A percentile compares a stretch with the other conserved stretches of the same genome.
Evolutionary conservation across 2,888 invertebrate genomes (phyloP).

Genomic region (Drosophila conformis): DNA sequence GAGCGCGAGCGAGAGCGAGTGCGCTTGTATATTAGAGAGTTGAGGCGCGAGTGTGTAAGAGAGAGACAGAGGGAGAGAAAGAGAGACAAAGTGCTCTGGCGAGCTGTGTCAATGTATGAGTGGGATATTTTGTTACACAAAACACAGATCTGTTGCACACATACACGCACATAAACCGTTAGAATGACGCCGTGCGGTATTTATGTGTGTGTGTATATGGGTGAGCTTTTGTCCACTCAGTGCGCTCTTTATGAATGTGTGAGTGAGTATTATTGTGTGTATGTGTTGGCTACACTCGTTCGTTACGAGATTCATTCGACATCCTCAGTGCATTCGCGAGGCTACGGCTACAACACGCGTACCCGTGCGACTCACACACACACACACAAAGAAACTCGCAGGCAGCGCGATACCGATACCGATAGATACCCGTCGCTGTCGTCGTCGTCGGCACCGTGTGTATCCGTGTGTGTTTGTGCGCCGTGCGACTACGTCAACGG

Average conservation of each 20-base stretch:
- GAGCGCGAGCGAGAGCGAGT: slow-evolving; percentile 18
- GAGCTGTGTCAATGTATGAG: slow-evolving; percentile 35
- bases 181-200: slow-evolving; percentile 47
- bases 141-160: slow-evolving; percentile 68
- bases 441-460: slow-evolving; percentile 14
- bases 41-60: slow-evolving; percentile 3
- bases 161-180: slow-evolving; percentile 56
- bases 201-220: slow-evolving; percentile 12
- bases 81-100: slow-evolving; percentile 3
- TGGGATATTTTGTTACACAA: slow-evolving; percentile 80
- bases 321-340: slow-evolving; percentile 62
- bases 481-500: slow-evolving; percentile 77
- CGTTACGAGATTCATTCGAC: slow-evolving; percentile 60
- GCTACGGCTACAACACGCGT: slow-evolving; percentile 30
- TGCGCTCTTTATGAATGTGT: slow-evolving; percentile 19
- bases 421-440: slow-evolving; percentile 45
- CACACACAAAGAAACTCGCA: slow-evolving; percentile 5
- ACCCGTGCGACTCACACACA: slow-evolving; percentile 5
- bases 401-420: slow-evolving; percentile 60
- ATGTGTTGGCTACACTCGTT: slow-evolving; percentile 26
- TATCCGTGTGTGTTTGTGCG: slow-evolving; percentile 45
- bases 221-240: slow-evolving; percentile 50
- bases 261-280: slow-evolving; percentile 12
- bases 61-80: background rate
- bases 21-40: slow-evolving; percentile 18